phyloP scores from a whole-genome alignment of 37 sponge, comb jelly and placozoan species.

The Geodia barretti region DNA sequence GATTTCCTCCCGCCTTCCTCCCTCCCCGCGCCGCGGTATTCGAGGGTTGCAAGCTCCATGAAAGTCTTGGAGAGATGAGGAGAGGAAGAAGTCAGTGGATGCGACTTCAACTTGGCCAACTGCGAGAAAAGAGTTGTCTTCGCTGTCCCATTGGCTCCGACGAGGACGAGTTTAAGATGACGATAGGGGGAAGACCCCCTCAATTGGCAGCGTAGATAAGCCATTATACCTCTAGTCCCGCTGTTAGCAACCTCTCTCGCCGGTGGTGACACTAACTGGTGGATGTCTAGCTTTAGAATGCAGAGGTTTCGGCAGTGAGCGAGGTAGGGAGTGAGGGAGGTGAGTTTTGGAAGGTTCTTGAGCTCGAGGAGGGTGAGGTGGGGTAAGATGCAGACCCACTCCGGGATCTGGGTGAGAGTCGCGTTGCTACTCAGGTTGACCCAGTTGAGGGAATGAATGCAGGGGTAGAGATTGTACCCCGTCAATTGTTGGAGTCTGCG shows the following conservation, averaged over 20 bases:
- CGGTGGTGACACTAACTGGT: conserved; percentile 58
- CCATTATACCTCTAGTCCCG: conserved; percentile 58
- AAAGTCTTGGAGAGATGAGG: background rate
- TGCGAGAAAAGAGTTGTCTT: conserved; percentile 55
- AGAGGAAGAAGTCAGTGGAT: background rate
- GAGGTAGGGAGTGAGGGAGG: conserved; percentile 54
- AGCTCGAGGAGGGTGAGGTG: conserved; percentile 63
- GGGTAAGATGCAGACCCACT: conserved; percentile 79
- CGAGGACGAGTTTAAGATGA: conserved; percentile 61
- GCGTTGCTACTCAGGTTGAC: conserved; percentile 63
- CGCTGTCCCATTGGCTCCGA: conserved; percentile 48
- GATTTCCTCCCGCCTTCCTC: background rate
- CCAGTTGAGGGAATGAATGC: conserved; percentile 39
- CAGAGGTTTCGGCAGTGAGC: conserved; percentile 52
- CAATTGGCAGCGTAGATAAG: conserved; percentile 72
- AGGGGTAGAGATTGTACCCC: conserved; percentile 65
- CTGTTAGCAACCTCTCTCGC: conserved; percentile 36
- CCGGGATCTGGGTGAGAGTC: conserved; percentile 54
- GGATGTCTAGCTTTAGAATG: conserved; percentile 34
- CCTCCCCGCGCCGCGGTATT: conserved; percentile 9
- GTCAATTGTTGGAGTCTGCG: conserved; percentile 28
- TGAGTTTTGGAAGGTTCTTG: conserved; percentile 35
- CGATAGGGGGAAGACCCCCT: conserved; percentile 59
- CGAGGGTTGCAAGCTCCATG: conserved; percentile 36
- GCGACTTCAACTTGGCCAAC: background rate